Base-by-base conservation (phyloP, 2,888 invertebrate genomes). In the Pycnomerus fuliginosus region DNA sequence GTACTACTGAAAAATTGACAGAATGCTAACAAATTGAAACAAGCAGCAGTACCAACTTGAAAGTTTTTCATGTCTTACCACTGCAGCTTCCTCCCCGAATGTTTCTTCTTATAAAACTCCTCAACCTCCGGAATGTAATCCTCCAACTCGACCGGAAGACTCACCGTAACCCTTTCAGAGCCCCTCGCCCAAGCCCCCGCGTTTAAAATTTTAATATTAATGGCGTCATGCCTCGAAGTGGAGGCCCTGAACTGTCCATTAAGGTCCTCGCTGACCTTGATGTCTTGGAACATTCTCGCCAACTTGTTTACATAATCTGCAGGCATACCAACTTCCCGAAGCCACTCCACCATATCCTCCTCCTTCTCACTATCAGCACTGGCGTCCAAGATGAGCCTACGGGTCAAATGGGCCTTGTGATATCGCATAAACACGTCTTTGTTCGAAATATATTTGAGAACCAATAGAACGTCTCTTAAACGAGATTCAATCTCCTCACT, bases 351-450 rank as follows among this genome's bases (percentile, higher is more conserved):
- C 91, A 99, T 98, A 67, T 94, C 95, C 73, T 99, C 98, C 73
- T 99, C 99, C 67, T 98, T 97, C 71, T 99, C 99, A 55, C 94
- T 95, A 74, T 99, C 99, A 1, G 97, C 96, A 65, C 96, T 96
- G 11, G 96, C 94, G 70, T 99, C 98, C 56, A 99, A 80, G 69
- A 99, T 98, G 53, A 99, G 82, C 49, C 94, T 82, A 62, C 99
- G 79, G 3, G 98, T 97, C 52, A 99, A 78, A 76, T 99, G 98
- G 30, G 95, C 96, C 73, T 99, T 98, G 73, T 99, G 97, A 73
- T 96, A 99, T 56, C 97, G 80, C 98, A 99, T 99, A 72, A 99
- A 99, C 16, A 99, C 97, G 77, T 99, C 99, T 73, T 99, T 99
- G 74, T 98, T 99, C 71, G 93, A 92, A 56, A 99, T 95, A 74